Evolutionary conservation across 1,140 invertebrate species (phyloP), one percentile per base, ranked within the genome.

Genomic region (Drosophila truncata): DNA sequence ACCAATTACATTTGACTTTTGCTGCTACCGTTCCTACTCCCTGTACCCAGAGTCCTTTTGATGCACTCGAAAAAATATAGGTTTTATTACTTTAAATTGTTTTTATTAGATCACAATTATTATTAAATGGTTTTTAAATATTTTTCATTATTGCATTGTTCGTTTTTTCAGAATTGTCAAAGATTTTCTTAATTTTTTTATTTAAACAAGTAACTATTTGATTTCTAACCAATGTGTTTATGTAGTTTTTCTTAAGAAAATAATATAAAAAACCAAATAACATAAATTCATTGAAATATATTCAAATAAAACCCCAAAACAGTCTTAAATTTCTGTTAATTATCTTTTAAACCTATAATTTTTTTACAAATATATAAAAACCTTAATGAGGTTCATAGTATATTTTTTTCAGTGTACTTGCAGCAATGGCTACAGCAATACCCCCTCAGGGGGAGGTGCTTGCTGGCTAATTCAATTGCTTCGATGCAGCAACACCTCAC

Each of bases 1-100:
- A 52, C 25, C 59, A 79, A 71, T 78, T 78, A 79, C 66, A 78
- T 78, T 78, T 54, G 37, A 59, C 66, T 73, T 63, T 31, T 35
- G 33, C n/a, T 6, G 37, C 18, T n/a, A 0, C 13, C 16, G 18
- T 44, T 49, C 14, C n/a, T 67, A 14, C 25, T 61, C n/a, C 31
- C 39, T 42, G 11, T 7, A 46, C 9, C 13, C 7, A 44, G 42
- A 23, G 42, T 46, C 20, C 20, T 46, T 14, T 23, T 46, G 42
- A 4, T 13, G 14, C 44, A 69, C 37, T 44, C 3, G 3, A 37
- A 29, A 13, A 46, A 27, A 3, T 20, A n/a, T 18, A 1, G 1
- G 16, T 25, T 14, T 6, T 25, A 8, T 25, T 16, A 7, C 16
- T 37, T 16, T 7, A 37, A 14, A 14, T 5, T 14, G 0, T 35